Evolutionary conservation across 2,113 vertebrate species (phyloP).

Genomic region (Eublepharis macularius): DNA sequence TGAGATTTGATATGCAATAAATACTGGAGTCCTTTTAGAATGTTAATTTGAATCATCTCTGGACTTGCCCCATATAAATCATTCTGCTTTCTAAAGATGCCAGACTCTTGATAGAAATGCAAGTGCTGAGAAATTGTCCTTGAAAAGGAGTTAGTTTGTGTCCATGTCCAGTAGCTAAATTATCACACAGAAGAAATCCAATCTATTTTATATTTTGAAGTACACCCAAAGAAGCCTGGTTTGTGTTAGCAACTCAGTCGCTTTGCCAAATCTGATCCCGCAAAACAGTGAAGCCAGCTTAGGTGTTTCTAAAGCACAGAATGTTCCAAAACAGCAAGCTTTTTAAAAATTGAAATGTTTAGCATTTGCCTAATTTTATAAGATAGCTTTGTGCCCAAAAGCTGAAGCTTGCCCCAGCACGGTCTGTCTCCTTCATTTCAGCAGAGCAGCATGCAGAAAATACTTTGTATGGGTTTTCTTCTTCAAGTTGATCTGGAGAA

Average conservation of each 20-base stretch:
- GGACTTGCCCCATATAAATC: background rate
- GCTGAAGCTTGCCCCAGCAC: background rate
- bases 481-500: background rate
- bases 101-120: background rate
- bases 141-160: background rate
- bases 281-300: slow-evolving; percentile 6
- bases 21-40: background rate
- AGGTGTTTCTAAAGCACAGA: slow-evolving; percentile 24
- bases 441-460: background rate
- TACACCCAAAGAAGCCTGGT: background rate
- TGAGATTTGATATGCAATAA: background rate
- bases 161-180: slow-evolving; percentile 12
- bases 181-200: slow-evolving; percentile 2
- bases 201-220: background rate
- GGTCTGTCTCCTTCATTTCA: background rate
- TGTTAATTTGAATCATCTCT: background rate
- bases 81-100: background rate
- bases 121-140: background rate
- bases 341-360: slow-evolving; percentile 1
- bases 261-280: slow-evolving; percentile 16
- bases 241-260: slow-evolving; percentile 5
- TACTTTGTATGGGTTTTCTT: background rate
- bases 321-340: slow-evolving; percentile 14
- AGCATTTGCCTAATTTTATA: background rate
- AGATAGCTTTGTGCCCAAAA: background rate